These are phyloP conservation scores for Pachyrhynchus sulphureomaculatus DNA, from an alignment of 1,140 invertebrate species.

Conservation along the genomic window DNA sequence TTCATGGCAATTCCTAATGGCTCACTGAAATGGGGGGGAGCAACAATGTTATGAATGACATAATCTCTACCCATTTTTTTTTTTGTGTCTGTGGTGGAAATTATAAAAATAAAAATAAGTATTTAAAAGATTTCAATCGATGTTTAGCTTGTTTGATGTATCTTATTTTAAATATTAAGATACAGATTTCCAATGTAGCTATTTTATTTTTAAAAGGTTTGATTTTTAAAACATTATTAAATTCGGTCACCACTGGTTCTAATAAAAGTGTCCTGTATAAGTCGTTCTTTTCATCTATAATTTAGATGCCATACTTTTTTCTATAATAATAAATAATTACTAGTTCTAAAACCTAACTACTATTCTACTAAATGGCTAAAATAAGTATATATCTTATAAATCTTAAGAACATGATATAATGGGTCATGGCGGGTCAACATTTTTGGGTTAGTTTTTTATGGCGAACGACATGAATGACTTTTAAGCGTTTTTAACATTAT, in stretches of 20 bases:
- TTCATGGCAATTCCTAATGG: no score
- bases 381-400: conserved; percentile 20
- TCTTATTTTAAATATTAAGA: no score
- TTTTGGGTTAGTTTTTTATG: background rate
- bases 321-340: conserved; percentile 27
- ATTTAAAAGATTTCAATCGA: no score
- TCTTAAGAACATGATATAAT: conserved; percentile 28
- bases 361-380: conserved; percentile 29
- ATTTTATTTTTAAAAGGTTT: no score
- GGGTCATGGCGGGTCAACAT: conserved; percentile 21
- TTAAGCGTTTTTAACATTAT: conserved; percentile 13
- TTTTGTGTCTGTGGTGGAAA: no score
- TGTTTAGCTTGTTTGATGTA: no score
- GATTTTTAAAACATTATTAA: background rate
- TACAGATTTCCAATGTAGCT: no score
- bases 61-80: no score
- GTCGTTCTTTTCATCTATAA: conserved; percentile 8
- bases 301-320: conserved; percentile 31
- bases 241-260: conserved; percentile 10
- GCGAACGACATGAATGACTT: conserved; percentile 16
- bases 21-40: no score
- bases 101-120: no score
- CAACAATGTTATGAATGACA: no score
- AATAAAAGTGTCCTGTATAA: background rate
- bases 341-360: conserved; percentile 28